Evolutionary conservation across 2,797 vertebrate species (phyloP), one percentile per base, ranked within the genome.

Genomic region (Novumbra hubbsi): DNA sequence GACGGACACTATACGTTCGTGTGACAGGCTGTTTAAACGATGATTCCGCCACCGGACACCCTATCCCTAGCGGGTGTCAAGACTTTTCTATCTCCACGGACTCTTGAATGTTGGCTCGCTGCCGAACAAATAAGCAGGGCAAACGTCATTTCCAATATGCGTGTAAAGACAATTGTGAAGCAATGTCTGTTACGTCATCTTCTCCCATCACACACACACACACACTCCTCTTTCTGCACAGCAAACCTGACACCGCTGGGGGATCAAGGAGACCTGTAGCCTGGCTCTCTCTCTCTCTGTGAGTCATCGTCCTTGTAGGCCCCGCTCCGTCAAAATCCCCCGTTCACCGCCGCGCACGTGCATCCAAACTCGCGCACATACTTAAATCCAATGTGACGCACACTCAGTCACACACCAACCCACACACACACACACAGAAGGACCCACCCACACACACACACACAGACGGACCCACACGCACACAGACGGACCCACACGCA

Each of bases 291-390:
- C 19, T 45, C 45, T 75, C 41, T 24, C 11, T 85, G 81, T 85
- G 81, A 85, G 73, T 86, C 86, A 81, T 24, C 32, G 60, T 12
- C 74, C 80, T 84, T 5, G 76, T 82, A 71, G 87, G 82, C 72
- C 73, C 32, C 73, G 79, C 69, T 74, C 69, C 76, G 80, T 79
- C 68, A 81, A 27, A 69, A n/a, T 30, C 55, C 55, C 55, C 9
- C 41, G 7, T 45, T 4, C 41, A 45, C 41, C 41, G 41, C 9
- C 41, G 1, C 6, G 7, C 41, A 45, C 7, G 41, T 45, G 41
- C 41, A 8, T 8, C 21, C 55, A 24, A 57, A 57, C 55, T 24
- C n/a, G 41, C 55, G 17, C 21, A 57, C 55, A 57, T 24, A 21
- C 55, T 21, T 9, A 57, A 21, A 24, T 11, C 55, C 55, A 21